A percentile compares a stretch with the other conserved stretches of the same genome.
phyloP scores from a whole-genome alignment of 2,113 vertebrate genomes.

The Nothobranchius kuhntae region DNA sequence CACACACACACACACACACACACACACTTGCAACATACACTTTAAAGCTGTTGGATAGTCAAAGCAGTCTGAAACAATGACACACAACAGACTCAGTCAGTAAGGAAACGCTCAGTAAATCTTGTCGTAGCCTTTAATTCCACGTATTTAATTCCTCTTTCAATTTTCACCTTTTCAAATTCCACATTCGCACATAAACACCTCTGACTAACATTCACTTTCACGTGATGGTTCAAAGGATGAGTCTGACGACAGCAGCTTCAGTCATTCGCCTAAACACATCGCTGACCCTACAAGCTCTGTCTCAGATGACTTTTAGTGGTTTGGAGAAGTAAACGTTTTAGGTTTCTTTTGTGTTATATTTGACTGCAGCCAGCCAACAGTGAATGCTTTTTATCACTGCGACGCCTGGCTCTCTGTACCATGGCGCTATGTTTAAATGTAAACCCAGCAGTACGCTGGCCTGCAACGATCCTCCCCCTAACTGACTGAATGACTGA shows the following conservation, averaged over 20 bases:
- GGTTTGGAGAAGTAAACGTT: background rate
- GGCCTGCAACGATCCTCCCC: conserved; percentile 47
- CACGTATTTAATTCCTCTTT: background rate
- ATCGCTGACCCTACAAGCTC: background rate
- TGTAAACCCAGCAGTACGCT: conserved; percentile 46
- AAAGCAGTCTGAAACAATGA: conserved; percentile 6
- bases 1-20: too few species aligned
- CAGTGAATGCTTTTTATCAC: conserved; percentile 14
- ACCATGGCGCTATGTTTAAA: conserved; percentile 48
- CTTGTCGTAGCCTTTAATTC: background rate
- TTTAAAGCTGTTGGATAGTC: conserved; percentile 10
- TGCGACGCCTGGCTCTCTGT: conserved; percentile 32
- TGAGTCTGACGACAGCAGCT: background rate
- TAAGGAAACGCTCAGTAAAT: background rate
- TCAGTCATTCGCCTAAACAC: background rate
- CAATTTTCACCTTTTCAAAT: conserved; percentile 7
- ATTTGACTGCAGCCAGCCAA: conserved; percentile 5
- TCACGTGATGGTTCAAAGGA: background rate
- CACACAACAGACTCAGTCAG: background rate
- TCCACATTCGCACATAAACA: conserved; percentile 21
- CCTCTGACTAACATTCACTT: conserved; percentile 8
- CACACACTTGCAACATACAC: conserved; percentile 1
- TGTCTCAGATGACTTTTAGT: conserved; percentile 13
- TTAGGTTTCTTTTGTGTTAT: background rate
- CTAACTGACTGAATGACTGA: conserved; percentile 39